Conservation (phyloP, 2,888 invertebrate genomes). For the Oligia strigilis region DNA sequence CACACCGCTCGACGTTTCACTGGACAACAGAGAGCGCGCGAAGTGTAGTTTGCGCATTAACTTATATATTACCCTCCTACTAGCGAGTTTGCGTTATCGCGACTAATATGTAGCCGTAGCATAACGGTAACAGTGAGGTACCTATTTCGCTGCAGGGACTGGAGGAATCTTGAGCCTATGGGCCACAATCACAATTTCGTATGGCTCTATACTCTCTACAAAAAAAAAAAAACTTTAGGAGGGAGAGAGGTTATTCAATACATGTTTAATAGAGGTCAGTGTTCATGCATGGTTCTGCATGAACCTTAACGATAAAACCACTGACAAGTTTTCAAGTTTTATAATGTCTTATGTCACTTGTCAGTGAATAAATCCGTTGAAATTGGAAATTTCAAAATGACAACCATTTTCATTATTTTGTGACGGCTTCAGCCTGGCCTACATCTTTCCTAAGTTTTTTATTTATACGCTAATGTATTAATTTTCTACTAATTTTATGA, state of each 20-base stretch:
- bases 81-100: not conserved
- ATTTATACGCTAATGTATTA: not conserved
- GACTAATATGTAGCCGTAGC: not conserved
- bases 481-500: not conserved
- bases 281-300: too few species aligned
- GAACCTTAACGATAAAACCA: not conserved
- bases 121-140: not conserved
- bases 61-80: too few species aligned
- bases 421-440: not conserved
- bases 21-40: not conserved
- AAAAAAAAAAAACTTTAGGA: not conserved
- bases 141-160: not conserved
- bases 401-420: constrained; percentile 13
- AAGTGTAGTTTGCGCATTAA: too few species aligned
- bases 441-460: not conserved
- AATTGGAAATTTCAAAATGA: constrained; percentile 1
- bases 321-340: not conserved
- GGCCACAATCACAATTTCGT: not conserved
- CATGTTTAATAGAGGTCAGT: too few species aligned
- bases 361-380: not conserved
- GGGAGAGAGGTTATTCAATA: too few species aligned
- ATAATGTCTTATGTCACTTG: not conserved
- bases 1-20: not conserved
- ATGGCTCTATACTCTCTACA: not conserved
- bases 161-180: not conserved